These are phyloP conservation scores for Shinisaurus crocodilurus DNA, from an alignment of 2,113 vertebrate genomes.

Conservation along the genomic window DNA sequence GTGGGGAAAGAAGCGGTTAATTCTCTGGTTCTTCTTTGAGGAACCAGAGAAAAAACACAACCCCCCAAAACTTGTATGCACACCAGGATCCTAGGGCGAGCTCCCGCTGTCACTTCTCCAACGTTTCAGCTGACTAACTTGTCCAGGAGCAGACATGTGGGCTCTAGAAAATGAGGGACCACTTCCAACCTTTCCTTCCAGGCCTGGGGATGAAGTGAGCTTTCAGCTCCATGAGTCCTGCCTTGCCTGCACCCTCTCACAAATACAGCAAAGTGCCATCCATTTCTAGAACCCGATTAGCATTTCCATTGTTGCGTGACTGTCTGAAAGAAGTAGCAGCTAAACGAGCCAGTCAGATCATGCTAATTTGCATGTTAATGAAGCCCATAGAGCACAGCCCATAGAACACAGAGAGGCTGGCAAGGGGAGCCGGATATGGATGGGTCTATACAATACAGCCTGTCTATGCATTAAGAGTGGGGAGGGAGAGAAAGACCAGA, in stretches of 20 bases:
- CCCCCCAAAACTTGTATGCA: not conserved
- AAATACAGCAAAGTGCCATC: conserved; percentile 51
- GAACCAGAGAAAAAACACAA: too few species aligned
- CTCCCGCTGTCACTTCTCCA: not conserved
- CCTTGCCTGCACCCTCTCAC: conserved; percentile 43
- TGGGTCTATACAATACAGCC: conserved; percentile 64
- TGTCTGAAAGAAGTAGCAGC: conserved; percentile 73
- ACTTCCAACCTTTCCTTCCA: conserved; percentile 47
- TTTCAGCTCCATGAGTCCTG: conserved; percentile 37
- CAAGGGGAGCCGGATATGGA: conserved; percentile 57
- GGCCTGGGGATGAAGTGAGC: conserved; percentile 46
- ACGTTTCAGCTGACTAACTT: not conserved
- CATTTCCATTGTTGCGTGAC: conserved; percentile 75
- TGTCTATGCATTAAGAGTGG: conserved; percentile 55
- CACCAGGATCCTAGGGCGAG: not conserved
- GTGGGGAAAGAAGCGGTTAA: too few species aligned
- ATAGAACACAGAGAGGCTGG: conserved; percentile 68
- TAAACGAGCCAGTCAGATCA: conserved; percentile 82
- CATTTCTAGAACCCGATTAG: conserved; percentile 74
- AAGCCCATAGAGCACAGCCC: conserved; percentile 77
- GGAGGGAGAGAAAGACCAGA: conserved; percentile 55
- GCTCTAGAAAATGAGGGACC: not conserved
- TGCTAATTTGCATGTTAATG: conserved; percentile 87
- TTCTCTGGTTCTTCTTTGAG: too few species aligned
- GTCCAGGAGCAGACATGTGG: too few species aligned